Evolutionary conservation across 1,140 invertebrate species (phyloP).

Genomic region (Metopolophium dirhodum): DNA sequence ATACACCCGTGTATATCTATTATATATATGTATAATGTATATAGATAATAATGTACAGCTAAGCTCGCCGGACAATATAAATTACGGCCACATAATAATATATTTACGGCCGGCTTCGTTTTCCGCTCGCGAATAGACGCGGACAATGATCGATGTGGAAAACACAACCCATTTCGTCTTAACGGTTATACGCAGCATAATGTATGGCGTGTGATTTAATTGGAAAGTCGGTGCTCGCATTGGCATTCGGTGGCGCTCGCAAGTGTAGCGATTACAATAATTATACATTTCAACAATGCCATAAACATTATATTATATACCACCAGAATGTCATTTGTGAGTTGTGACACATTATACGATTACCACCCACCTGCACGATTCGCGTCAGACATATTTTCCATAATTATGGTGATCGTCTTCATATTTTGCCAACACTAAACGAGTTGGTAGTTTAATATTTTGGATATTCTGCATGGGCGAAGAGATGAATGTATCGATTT

Average conservation of each 20-base stretch:
- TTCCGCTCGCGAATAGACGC: background rate
- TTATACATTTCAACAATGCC: background rate
- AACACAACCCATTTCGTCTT: conserved; percentile 9
- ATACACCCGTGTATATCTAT: background rate
- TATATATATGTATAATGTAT: background rate
- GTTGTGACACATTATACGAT: background rate
- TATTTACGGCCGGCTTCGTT: background rate
- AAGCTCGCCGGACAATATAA: background rate
- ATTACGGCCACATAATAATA: conserved; percentile 3
- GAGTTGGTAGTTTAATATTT: background rate
- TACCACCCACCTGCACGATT: background rate
- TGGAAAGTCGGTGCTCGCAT: background rate
- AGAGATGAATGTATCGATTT: too few relatives aligned
- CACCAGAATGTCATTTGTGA: background rate
- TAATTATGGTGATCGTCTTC: too few relatives aligned
- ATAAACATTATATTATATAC: background rate
- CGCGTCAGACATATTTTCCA: background rate
- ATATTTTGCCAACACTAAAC: background rate
- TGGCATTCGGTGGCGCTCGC: too few relatives aligned
- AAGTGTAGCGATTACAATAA: background rate
- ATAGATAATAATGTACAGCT: background rate
- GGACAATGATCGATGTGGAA: conserved; percentile 13
- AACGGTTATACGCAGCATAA: background rate
- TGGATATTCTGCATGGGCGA: too few relatives aligned
- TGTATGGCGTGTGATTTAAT: conserved; percentile 8